Conservation (phyloP, 2,888 invertebrate species). For the Eristalis arbustorum region DNA sequence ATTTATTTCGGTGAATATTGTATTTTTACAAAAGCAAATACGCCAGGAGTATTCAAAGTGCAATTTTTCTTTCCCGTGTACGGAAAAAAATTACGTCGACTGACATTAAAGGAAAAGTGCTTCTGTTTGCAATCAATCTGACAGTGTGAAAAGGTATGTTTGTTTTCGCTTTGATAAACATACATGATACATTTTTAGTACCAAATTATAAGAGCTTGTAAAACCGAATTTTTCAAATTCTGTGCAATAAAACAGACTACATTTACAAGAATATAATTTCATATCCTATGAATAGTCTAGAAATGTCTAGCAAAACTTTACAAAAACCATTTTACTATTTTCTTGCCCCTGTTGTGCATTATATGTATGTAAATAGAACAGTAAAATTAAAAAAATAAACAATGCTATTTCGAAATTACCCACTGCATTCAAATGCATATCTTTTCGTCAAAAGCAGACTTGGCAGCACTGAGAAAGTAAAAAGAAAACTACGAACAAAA, state of each 20-base stretch:
- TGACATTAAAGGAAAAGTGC: constrained; percentile 10
- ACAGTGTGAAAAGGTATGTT: neutral
- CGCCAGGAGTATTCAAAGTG: neutral
- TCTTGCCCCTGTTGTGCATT: no score
- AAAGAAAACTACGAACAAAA: neutral
- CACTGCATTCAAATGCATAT: neutral
- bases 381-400: no score
- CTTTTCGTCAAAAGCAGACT: neutral
- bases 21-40: neutral
- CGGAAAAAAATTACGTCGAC: constrained; percentile 28
- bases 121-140: neutral
- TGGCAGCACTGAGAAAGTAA: constrained; percentile 25
- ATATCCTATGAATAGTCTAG: no score
- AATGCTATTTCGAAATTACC: neutral
- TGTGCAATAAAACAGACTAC: no score
- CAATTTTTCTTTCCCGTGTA: neutral
- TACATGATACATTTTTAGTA: no score
- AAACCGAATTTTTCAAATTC: no score
- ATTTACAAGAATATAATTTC: no score
- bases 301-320: no score
- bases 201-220: no score
- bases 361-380: neutral
- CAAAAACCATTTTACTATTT: no score
- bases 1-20: neutral
- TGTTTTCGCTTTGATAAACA: neutral